phyloP scores from a whole-genome alignment of 1,140 invertebrate genomes.

The Hycleus phaleratus region DNA sequence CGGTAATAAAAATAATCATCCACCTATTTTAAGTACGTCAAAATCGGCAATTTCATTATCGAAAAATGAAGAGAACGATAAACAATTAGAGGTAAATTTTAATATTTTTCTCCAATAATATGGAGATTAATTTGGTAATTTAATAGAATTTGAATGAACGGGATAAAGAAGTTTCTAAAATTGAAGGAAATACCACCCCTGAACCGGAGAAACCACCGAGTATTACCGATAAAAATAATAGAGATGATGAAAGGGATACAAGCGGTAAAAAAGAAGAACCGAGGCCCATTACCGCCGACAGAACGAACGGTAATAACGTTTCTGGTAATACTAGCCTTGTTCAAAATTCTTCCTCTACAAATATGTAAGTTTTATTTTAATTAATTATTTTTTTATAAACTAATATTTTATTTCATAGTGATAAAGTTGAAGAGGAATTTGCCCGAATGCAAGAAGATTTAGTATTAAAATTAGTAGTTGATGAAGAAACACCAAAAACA shows the following conservation, averaged over 20 bases:
- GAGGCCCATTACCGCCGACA: too few relatives aligned
- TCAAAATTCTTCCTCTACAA: constrained; percentile 2
- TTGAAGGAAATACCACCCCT: background rate
- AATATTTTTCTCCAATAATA: background rate
- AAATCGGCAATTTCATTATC: constrained; percentile 34
- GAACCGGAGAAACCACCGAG: background rate
- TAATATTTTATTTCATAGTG: too few relatives aligned
- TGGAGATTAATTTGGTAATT: background rate
- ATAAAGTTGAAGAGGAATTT: constrained; percentile 46
- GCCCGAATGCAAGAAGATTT: constrained; percentile 64
- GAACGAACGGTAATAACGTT: constrained; percentile 4
- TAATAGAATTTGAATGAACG: background rate
- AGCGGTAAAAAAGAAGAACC: constrained; percentile 4
- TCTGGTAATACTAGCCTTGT: background rate
- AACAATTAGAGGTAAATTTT: constrained; percentile 17
- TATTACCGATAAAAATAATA: background rate
- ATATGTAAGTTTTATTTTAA: constrained; percentile 6
- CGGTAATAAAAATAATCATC: constrained; percentile 23
- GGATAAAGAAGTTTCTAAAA: background rate
- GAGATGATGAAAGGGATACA: constrained; percentile 5
- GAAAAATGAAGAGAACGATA: constrained; percentile 11
- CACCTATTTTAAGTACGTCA: constrained; percentile 30
- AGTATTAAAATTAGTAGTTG: constrained; percentile 65
- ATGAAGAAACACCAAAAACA: constrained; percentile 49
- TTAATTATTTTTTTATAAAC: too few relatives aligned